phyloP scores from a whole-genome alignment of 1,140 invertebrate genomes.

The Procambarus clarkii region DNA sequence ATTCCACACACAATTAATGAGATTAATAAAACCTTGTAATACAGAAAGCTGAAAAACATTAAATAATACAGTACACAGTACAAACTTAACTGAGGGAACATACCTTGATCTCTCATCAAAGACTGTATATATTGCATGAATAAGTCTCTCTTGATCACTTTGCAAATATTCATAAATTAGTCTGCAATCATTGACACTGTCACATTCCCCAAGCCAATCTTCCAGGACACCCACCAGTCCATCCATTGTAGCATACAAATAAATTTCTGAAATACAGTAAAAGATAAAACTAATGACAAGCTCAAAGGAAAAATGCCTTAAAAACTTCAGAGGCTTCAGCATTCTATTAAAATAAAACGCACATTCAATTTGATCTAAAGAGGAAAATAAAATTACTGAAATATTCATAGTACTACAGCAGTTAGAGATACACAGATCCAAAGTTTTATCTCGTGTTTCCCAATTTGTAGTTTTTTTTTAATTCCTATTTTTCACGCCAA shows the following conservation, averaged over 20 bases:
- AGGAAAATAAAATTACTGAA: too few relatives aligned
- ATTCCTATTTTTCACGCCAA: too few relatives aligned
- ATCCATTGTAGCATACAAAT: slow-evolving; percentile 32
- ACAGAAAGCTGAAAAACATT: too few relatives aligned
- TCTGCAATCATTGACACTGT: slow-evolving; percentile 45
- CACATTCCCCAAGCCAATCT: slow-evolving; percentile 60
- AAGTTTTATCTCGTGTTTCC: too few relatives aligned
- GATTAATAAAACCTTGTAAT: neutral
- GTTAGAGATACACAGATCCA: too few relatives aligned
- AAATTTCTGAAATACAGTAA: neutral
- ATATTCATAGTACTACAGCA: too few relatives aligned
- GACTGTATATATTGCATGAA: slow-evolving; percentile 53
- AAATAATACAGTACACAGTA: neutral
- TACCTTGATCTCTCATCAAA: slow-evolving; percentile 59
- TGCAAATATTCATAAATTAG: slow-evolving; percentile 57
- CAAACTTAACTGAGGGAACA: neutral
- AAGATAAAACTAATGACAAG: neutral
- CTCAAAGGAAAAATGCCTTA: too few relatives aligned
- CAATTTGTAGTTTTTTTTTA: too few relatives aligned
- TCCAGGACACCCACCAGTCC: slow-evolving; percentile 60
- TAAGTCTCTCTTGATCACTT: slow-evolving; percentile 42
- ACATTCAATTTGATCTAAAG: too few relatives aligned
- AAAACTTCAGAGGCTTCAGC: too few relatives aligned
- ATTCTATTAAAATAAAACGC: too few relatives aligned
- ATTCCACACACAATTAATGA: too few relatives aligned